A percentile compares a stretch with the other conserved stretches of the same genome.
phyloP scores from a whole-genome alignment of 2,888 invertebrate genomes.

The Anorthoa munda region DNA sequence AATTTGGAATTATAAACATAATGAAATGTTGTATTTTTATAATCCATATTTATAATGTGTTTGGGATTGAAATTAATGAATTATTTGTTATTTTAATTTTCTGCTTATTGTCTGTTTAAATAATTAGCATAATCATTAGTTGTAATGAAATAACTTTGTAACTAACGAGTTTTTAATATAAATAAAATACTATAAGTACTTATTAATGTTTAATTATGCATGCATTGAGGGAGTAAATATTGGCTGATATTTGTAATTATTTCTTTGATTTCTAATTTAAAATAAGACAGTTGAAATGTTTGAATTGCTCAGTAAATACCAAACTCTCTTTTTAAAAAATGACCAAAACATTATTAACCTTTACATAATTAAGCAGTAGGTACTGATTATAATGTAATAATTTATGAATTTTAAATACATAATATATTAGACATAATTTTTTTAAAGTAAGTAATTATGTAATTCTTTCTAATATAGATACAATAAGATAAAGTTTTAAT shows the following conservation, averaged over 20 bases:
- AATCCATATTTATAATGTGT: not conserved
- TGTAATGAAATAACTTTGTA: not conserved
- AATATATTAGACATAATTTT: no score
- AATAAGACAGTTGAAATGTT: not conserved
- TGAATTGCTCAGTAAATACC: not conserved
- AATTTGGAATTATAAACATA: not conserved
- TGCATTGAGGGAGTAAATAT: not conserved
- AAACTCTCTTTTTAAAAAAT: slow-evolving; percentile 41
- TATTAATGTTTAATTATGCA: not conserved
- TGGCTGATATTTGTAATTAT: not conserved
- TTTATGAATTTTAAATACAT: no score
- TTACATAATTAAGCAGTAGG: not conserved
- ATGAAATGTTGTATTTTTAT: slow-evolving; percentile 4
- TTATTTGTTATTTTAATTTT: not conserved
- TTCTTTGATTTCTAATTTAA: not conserved
- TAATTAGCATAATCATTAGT: not conserved
- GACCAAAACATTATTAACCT: not conserved
- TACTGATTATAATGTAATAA: no score
- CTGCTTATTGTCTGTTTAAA: not conserved
- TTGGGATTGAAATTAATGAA: not conserved
- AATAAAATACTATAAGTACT: not conserved
- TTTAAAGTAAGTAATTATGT: no score
- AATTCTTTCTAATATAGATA: no score
- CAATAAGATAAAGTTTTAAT: no score
- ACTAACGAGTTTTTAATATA: not conserved